Base-by-base conservation (phyloP, 2,113 vertebrate genomes). In the Phalacrocorax carbo region DNA sequence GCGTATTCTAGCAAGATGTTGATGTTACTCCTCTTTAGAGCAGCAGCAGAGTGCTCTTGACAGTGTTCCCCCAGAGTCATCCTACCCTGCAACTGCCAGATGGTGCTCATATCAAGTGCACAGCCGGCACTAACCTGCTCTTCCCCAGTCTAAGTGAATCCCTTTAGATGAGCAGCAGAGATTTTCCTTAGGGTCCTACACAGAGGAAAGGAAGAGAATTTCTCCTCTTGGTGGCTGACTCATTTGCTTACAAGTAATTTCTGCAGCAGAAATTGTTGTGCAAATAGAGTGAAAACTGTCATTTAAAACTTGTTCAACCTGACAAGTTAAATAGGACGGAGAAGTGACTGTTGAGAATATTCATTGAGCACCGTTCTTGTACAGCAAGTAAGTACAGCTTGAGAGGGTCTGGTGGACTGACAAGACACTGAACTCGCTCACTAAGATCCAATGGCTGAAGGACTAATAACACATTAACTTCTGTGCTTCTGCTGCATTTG, bases 61-160 rank as follows among this genome's bases (percentile, higher is more conserved):
- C 96, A 96, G 91, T 94, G 91, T 54, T 94, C 89, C 91, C 95
- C 93, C 48, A 93, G 96, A 97, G 95, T 82, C 93, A 71, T 36
- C 94, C 77, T 82, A 4, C 77, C 61, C 94, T 71, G 84, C 65
- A 79, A 60, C 60, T 96, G 86, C 89, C 95, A 95, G 93, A 97
- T 96, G 96, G 93, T 97, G 93, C 86, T 85, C 65, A 40, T 62
- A 96, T 84, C 72, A 71, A 87, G 80, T 34, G 60, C 57, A 48
- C 69, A 95, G 83, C 81, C 52, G 2, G 83, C 51, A 68, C 57
- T 70, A 95, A 78, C 69, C 72, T 78, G 72, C 55, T 82, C 77
- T 86, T 84, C 72, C 54, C 48, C 55, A 70, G 0, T n/a, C 86
- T 81, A 20, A 23, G 36, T 0, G 1, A 40, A 66, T 70, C 81